Percentiles rank a stretch among this genome's conserved stretches.
Evolutionary conservation across 2,888 invertebrate genomes (phyloP).

Genomic region (Heteromurus nitidus): DNA sequence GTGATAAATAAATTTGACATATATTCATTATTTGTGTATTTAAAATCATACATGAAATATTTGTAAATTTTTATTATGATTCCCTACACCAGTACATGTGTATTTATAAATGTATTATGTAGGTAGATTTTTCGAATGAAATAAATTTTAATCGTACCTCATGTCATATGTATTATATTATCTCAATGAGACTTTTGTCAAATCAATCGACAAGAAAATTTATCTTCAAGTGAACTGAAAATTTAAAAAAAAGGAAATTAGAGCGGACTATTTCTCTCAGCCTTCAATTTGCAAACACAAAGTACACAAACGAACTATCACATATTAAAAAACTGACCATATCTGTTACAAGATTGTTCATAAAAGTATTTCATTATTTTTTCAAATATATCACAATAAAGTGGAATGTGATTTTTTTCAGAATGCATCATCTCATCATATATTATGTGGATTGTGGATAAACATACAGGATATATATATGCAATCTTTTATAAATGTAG

Average conservation of each 20-base stretch:
- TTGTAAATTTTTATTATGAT: conserved; percentile 15
- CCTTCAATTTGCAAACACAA: not conserved
- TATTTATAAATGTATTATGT: no score
- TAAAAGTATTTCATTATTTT: not conserved
- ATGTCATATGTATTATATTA: not conserved
- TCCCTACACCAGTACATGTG: not conserved
- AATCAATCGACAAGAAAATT: no score
- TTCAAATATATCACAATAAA: conserved; percentile 21
- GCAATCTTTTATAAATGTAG: not conserved
- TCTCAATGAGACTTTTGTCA: not conserved
- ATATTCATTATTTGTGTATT: not conserved
- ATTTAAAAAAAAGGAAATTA: no score
- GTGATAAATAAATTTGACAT: not conserved
- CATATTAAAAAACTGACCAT: conserved; percentile 37
- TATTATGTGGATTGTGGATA: no score
- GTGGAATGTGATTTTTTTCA: not conserved
- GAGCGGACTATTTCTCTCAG: not conserved
- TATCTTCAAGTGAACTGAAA: no score
- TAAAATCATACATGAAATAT: not conserved
- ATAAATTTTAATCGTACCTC: no score
- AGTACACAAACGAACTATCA: conserved; percentile 4
- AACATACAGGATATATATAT: not conserved
- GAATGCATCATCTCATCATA: no score
- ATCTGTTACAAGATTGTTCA: conserved; percentile 5
- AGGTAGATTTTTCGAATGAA: not conserved